These are phyloP conservation scores for Hucho hucho DNA, from an alignment of 2,113 vertebrate genomes.

Conservation along the genomic window DNA sequence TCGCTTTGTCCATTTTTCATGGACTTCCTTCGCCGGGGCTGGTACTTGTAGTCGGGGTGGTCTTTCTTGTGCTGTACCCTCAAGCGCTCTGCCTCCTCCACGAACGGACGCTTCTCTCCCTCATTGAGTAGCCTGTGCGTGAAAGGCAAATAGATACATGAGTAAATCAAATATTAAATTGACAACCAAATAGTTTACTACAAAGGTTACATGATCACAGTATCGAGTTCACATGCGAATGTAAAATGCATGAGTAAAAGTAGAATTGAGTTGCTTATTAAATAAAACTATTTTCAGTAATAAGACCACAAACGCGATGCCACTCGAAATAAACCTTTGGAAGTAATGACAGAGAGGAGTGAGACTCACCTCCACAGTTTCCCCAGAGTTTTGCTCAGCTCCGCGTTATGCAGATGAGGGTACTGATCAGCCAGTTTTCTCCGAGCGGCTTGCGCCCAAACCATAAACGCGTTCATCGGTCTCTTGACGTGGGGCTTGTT, in stretches of 20 bases:
- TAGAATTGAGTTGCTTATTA: too few species aligned
- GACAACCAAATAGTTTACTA: neutral
- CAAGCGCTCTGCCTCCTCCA: slow-evolving; percentile 94
- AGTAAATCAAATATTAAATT: neutral
- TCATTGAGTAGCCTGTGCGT: slow-evolving; percentile 86
- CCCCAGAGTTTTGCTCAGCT: slow-evolving; percentile 96
- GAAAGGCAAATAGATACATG: slow-evolving; percentile 10
- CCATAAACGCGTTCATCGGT: slow-evolving; percentile 86
- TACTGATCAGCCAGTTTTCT: slow-evolving; percentile 97
- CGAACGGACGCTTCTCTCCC: slow-evolving; percentile 93
- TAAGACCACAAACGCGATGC: neutral
- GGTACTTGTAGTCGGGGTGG: slow-evolving; percentile 98
- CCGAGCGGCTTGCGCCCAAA: slow-evolving; percentile 93
- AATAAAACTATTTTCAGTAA: neutral
- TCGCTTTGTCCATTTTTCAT: slow-evolving; percentile 93
- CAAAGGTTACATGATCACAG: neutral
- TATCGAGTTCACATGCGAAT: neutral
- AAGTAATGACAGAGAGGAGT: neutral
- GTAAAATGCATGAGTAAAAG: neutral
- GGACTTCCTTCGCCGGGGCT: slow-evolving; percentile 90
- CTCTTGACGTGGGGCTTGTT: slow-evolving; percentile 93
- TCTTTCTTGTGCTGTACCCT: slow-evolving; percentile 98
- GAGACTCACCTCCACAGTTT: slow-evolving; percentile 91
- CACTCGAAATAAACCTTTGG: neutral
- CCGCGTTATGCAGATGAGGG: slow-evolving; percentile 95